Percentiles rank a stretch among this genome's conserved stretches.
These are phyloP conservation scores for Drosophila mimetica DNA, from an alignment of 2,888 invertebrate genomes.

Conservation along the genomic window DNA sequence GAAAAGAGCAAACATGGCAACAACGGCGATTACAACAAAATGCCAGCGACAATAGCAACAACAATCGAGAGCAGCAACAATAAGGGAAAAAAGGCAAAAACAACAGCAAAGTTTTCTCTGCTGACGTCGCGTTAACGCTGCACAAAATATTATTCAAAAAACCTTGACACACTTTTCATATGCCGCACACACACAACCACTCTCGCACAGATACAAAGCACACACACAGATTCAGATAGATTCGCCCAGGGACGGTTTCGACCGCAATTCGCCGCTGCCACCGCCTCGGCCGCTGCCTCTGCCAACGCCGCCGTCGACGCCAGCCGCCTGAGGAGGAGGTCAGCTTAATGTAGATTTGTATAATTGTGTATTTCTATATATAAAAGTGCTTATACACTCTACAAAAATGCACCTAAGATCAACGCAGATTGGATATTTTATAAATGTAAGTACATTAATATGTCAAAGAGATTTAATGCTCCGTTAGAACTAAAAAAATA, in stretches of 20 bases:
- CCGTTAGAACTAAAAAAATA: too few species aligned
- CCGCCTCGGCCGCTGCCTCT: slow-evolving; percentile 28
- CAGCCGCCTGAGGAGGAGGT: slow-evolving; percentile 64
- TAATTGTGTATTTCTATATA: slow-evolving; percentile 41
- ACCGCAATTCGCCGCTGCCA: slow-evolving; percentile 77
- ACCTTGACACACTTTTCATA: slow-evolving; percentile 83
- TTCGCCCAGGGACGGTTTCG: slow-evolving; percentile 81
- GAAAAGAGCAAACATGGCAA: slow-evolving; percentile 49
- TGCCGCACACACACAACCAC: slow-evolving; percentile 59
- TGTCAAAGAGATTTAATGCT: too few species aligned
- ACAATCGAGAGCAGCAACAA: slow-evolving; percentile 43
- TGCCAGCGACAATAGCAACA: slow-evolving; percentile 38
- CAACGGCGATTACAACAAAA: slow-evolving; percentile 61
- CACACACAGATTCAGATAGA: slow-evolving; percentile 54
- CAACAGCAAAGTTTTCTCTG: slow-evolving; percentile 39
- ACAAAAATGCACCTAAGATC: neutral
- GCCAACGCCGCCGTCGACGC: slow-evolving; percentile 26
- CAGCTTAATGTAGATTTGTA: slow-evolving; percentile 72
- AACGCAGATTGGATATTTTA: too few species aligned
- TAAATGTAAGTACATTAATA: too few species aligned
- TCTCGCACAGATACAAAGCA: slow-evolving; percentile 17
- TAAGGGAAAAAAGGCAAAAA: slow-evolving; percentile 17
- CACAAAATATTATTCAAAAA: slow-evolving; percentile 81
- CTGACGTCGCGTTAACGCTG: slow-evolving; percentile 71
- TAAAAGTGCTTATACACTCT: slow-evolving; percentile 18